Evolutionary conservation across 2,113 vertebrate genomes (phyloP).

Genomic region (Talpa occidentalis): DNA sequence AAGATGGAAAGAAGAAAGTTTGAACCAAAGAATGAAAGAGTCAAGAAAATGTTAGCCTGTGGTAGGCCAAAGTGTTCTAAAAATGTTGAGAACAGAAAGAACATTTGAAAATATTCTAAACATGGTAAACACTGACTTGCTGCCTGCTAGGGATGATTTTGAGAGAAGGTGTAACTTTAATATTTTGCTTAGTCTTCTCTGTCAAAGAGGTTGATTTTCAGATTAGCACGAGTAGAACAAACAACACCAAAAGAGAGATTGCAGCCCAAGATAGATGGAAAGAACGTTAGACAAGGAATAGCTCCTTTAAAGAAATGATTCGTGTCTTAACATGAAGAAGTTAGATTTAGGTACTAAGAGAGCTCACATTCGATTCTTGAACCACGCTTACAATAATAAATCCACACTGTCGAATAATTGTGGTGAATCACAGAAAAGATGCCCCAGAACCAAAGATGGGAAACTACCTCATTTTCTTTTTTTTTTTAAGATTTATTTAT

Average conservation of each 20-base stretch:
- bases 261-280: not conserved
- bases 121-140: not conserved
- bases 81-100: not conserved
- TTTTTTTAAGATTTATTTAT: too few species aligned
- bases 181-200: not conserved
- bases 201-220: not conserved
- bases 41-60: not conserved
- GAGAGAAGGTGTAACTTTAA: not conserved
- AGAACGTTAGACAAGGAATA: not conserved
- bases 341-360: not conserved
- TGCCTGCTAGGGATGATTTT: not conserved
- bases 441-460: not conserved
- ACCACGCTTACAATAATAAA: not conserved
- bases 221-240: not conserved
- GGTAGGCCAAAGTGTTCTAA: not conserved
- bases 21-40: not conserved
- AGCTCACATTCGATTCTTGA: not conserved
- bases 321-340: not conserved
- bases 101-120: not conserved
- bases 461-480: constrained; percentile 8
- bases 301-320: constrained; percentile 29
- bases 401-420: not conserved
- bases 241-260: not conserved
- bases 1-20: not conserved
- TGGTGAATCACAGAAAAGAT: not conserved